A percentile compares a stretch with the other conserved stretches of the same genome.
These are phyloP conservation scores for Teleogryllus occipitalis DNA, from an alignment of 1,140 invertebrate genomes.

Conservation along the genomic window DNA sequence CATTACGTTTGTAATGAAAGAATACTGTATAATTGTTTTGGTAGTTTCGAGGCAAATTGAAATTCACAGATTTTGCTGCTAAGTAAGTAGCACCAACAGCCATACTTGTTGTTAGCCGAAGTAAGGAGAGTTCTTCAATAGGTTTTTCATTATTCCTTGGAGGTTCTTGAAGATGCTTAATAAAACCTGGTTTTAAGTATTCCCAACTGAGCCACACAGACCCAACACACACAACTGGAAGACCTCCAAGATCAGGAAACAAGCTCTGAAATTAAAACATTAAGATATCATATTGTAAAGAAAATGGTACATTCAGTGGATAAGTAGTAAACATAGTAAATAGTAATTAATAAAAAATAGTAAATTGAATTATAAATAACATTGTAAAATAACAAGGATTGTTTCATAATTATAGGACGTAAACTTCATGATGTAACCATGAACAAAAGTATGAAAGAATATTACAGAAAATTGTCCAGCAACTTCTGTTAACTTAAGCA, in stretches of 20 bases:
- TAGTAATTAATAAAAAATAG: background rate
- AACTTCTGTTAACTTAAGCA: no score
- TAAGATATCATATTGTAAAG: background rate
- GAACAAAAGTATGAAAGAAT: no score
- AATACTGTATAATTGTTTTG: conserved; percentile 42
- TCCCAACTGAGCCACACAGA: conserved; percentile 94
- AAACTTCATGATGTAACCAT: background rate
- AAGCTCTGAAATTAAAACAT: conserved; percentile 36
- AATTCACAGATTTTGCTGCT: conserved; percentile 52
- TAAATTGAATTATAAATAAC: background rate
- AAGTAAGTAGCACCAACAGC: conserved; percentile 69
- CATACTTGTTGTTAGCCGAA: conserved; percentile 52
- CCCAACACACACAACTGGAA: conserved; percentile 85
- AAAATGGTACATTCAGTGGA: no score
- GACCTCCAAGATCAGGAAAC: conserved; percentile 46
- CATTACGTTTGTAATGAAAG: conserved; percentile 37
- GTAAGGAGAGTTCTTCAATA: conserved; percentile 51
- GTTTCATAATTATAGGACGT: no score
- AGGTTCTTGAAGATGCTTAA: conserved; percentile 43
- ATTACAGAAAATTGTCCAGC: no score
- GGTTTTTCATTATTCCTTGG: conserved; percentile 21
- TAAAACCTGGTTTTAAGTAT: conserved; percentile 62
- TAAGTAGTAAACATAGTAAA: background rate
- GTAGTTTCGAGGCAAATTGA: conserved; percentile 43
- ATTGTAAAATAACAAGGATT: background rate